Evolutionary conservation across 1,140 invertebrate species (phyloP), one percentile per base, ranked within the genome.

Genomic region (Solen grandis): DNA sequence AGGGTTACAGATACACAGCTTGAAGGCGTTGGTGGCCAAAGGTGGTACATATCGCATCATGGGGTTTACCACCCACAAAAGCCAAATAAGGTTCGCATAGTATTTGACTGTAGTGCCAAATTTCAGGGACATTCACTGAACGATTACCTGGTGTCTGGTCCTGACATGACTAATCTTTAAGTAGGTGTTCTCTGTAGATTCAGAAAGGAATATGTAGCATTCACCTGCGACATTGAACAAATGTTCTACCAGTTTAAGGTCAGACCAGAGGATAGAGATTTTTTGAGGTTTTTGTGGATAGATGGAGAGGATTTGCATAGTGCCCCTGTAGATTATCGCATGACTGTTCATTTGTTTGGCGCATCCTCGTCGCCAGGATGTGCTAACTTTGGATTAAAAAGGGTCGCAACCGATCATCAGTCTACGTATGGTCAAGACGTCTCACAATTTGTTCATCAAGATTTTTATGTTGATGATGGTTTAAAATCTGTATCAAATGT

Each of bases 391-490:
- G 84, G 74, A 14, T 46, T 87, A 14, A 82, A 80, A 70, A 36
- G 66, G 29, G 25, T 81, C 27, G 77, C 84, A 2, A 41, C 35
- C 1, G 62, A 80, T 19, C 5, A 79, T 41, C 60, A 81, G 59
- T 19, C 33, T 25, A 13, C 38, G 10, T 57, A 31, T 25, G 46
- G 55, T 29, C 0, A 41, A 2, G 75, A 74, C n/a, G 77, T 60
- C 16, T 65, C 57, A 57, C 46, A 74, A 1, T 78, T 82, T 35
- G 41, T 86, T n/a, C 29, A 29, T 3, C 46, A 66, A 8, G 72
- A 84, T 63, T 87, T 88, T 75, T 87, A 86, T 60, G 84, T 87
- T 29, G 87, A 87, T 65, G 87, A 87, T 60, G 81, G 82, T 8
- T 38, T 88, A 22, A 84, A 81, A 66, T 83, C 80, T 55, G 55